These are phyloP conservation scores for Oligia strigilis DNA, from an alignment of 2,888 invertebrate species.

Conservation along the genomic window DNA sequence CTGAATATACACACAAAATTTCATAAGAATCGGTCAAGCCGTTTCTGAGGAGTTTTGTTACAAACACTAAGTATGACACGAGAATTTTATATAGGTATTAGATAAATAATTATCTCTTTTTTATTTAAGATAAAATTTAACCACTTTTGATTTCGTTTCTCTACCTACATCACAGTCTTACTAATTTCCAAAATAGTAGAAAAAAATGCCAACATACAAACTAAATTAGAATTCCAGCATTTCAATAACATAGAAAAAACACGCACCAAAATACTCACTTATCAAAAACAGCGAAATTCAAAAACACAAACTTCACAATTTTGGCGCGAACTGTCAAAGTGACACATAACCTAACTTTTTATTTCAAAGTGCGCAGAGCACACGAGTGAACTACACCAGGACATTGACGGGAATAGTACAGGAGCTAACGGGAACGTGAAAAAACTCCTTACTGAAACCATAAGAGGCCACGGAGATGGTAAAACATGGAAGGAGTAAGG, in stretches of 20 bases:
- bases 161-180: background rate
- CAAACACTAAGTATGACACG: too few relatives aligned
- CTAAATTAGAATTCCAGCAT: background rate
- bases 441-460: slow-evolving; percentile 78
- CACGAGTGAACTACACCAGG: slow-evolving; percentile 79
- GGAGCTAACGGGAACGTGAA: slow-evolving; percentile 80
- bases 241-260: background rate
- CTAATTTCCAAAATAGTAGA: background rate
- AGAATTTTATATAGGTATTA: too few relatives aligned
- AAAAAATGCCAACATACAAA: background rate
- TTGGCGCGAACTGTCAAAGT: slow-evolving; percentile 81
- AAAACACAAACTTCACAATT: slow-evolving; percentile 71
- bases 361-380: slow-evolving; percentile 66
- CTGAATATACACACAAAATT: too few relatives aligned
- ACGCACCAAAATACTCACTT: slow-evolving; percentile 57
- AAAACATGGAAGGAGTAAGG: slow-evolving; percentile 43
- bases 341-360: slow-evolving; percentile 78
- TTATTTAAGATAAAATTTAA: background rate
- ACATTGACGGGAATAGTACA: slow-evolving; percentile 82
- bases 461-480: slow-evolving; percentile 44
- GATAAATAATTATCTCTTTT: too few relatives aligned
- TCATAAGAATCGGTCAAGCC: too few relatives aligned
- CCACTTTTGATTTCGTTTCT: background rate
- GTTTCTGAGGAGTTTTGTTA: too few relatives aligned
- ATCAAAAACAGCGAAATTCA: slow-evolving; percentile 52